These are phyloP conservation scores for Heliconius sara DNA, from an alignment of 2,888 invertebrate genomes.

Conservation along the genomic window DNA sequence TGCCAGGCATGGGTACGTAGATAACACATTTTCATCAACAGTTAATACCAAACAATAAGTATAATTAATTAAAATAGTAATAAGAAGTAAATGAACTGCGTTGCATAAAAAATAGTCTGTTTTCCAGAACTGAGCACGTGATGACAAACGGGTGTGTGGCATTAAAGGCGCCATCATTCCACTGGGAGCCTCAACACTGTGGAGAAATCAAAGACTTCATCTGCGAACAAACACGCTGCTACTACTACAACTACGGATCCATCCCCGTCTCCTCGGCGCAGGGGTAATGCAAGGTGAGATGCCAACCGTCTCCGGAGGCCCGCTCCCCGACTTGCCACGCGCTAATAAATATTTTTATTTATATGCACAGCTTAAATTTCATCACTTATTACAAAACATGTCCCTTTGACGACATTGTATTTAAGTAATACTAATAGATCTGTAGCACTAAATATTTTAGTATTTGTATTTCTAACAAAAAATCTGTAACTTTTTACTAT, in stretches of 20 bases:
- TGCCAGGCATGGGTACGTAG: slow-evolving; percentile 87
- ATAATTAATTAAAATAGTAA: neutral
- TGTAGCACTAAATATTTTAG: slow-evolving; percentile 43
- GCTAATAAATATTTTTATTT: slow-evolving; percentile 53
- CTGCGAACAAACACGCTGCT: slow-evolving; percentile 95
- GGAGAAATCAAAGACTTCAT: slow-evolving; percentile 93
- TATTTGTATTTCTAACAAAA: slow-evolving; percentile 67
- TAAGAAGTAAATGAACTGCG: slow-evolving; percentile 44
- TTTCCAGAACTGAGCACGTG: slow-evolving; percentile 82
- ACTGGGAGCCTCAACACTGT: slow-evolving; percentile 93
- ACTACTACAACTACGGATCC: slow-evolving; percentile 95
- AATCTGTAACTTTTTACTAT: slow-evolving; percentile 55
- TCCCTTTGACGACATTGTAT: slow-evolving; percentile 62
- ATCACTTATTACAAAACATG: slow-evolving; percentile 51
- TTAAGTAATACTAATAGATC: slow-evolving; percentile 45
- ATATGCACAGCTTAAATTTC: slow-evolving; percentile 50
- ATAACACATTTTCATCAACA: slow-evolving; percentile 6
- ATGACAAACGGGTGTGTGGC: slow-evolving; percentile 89
- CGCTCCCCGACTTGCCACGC: slow-evolving; percentile 80
- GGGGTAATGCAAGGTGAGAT: slow-evolving; percentile 94
- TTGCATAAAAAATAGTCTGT: slow-evolving; percentile 79
- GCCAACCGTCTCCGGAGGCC: slow-evolving; percentile 83
- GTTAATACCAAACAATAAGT: neutral
- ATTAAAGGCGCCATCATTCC: slow-evolving; percentile 89
- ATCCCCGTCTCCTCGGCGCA: slow-evolving; percentile 95